A percentile compares a stretch with the other conserved stretches of the same genome.
Conservation (phyloP, 1,140 invertebrate species). For the Schlechtendalia chinensis region DNA sequence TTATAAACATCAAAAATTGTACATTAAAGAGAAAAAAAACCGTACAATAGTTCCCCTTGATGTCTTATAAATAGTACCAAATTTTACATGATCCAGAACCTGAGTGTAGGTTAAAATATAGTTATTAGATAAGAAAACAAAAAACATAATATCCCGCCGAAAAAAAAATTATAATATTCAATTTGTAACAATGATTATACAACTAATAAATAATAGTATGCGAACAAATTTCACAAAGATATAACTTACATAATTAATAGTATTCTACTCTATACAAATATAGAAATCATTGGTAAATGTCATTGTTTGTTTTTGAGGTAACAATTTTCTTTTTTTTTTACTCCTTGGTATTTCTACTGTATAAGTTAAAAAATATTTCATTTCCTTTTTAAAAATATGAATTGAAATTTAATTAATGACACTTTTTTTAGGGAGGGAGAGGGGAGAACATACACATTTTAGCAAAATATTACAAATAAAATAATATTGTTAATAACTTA, state of each 20-base stretch:
- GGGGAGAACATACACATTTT: not conserved
- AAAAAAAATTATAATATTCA: slow-evolving; percentile 17
- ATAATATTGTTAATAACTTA: slow-evolving; percentile 1
- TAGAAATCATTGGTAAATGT: slow-evolving; percentile 29
- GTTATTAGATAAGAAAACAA: not conserved
- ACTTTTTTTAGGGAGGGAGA: not conserved
- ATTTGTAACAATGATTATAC: slow-evolving; percentile 12
- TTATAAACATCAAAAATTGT: slow-evolving; percentile 30
- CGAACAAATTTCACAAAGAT: slow-evolving; percentile 9
- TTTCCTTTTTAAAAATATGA: not conserved
- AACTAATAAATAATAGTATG: slow-evolving; percentile 34
- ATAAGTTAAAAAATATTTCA: not conserved
- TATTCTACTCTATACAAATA: slow-evolving; percentile 32
- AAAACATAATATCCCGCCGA: slow-evolving; percentile 14
- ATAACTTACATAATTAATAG: slow-evolving; percentile 23
- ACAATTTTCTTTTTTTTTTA: slow-evolving; percentile 5
- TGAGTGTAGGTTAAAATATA: slow-evolving; percentile 10
- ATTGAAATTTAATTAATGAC: not conserved
- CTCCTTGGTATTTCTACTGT: not conserved
- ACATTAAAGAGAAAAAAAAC: slow-evolving; percentile 24
- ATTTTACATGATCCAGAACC: slow-evolving; percentile 3
- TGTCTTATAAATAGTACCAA: slow-evolving; percentile 25
- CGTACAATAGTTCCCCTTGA: not conserved
- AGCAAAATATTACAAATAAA: not conserved
- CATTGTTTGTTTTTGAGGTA: slow-evolving; percentile 15